Percentiles rank a stretch among this genome's conserved stretches.
These are phyloP conservation scores for Australoheros facetus DNA, from an alignment of 2,797 vertebrate genomes.

Conservation along the genomic window DNA sequence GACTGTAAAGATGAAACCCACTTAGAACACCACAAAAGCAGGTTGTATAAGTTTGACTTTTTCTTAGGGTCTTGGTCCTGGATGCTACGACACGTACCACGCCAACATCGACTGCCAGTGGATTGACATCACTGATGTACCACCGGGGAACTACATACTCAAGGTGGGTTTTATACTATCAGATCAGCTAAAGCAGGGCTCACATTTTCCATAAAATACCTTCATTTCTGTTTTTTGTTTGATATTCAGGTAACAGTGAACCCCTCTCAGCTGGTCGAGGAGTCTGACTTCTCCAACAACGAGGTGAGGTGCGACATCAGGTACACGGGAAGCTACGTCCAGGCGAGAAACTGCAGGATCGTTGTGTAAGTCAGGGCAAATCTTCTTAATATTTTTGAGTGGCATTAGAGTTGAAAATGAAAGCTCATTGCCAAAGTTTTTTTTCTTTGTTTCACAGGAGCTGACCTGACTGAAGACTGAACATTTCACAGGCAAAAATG, in stretches of 20 bases:
- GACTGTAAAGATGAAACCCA: not conserved
- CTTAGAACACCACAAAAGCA: not conserved
- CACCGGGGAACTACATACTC: constrained; percentile 83
- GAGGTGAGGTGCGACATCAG: constrained; percentile 82
- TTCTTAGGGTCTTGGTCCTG: constrained; percentile 85
- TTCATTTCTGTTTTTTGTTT: not conserved
- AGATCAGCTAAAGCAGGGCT: not conserved
- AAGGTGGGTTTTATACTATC: constrained; percentile 65
- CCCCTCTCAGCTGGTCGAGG: constrained; percentile 81
- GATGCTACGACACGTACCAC: constrained; percentile 87
- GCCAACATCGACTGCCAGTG: constrained; percentile 89
- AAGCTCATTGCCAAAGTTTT: not conserved
- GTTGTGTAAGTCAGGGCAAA: constrained; percentile 65
- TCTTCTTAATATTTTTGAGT: not conserved
- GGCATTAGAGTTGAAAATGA: not conserved
- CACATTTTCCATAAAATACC: not conserved
- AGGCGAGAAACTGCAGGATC: constrained; percentile 83
- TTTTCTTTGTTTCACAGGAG: constrained; percentile 60
- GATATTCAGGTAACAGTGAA: constrained; percentile 83
- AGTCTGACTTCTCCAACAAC: constrained; percentile 87
- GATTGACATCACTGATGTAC: constrained; percentile 87
- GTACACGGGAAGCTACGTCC: constrained; percentile 81
- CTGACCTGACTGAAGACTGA: constrained; percentile 52
- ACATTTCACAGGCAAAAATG: not conserved
- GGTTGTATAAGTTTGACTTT: not conserved